Evolutionary conservation across 2,888 invertebrate genomes (phyloP).

Genomic region (Phaedon cochleariae): DNA sequence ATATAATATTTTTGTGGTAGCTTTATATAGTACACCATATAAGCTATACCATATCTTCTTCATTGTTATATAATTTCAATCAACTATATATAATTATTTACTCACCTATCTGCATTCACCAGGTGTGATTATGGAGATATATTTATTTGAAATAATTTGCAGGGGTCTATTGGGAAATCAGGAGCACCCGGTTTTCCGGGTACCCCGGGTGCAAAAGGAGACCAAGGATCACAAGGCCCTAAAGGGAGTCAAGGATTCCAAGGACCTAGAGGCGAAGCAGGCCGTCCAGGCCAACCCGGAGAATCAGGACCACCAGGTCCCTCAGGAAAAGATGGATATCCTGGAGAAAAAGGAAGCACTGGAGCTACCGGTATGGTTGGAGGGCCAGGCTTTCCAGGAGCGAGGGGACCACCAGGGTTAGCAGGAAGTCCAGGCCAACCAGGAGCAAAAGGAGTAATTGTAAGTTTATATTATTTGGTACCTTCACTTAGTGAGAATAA

Average conservation of each 20-base stretch:
- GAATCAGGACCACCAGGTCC: slow-evolving; percentile 78
- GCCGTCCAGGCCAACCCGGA: slow-evolving; percentile 79
- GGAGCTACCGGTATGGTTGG: slow-evolving; percentile 79
- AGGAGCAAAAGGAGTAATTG: slow-evolving; percentile 79
- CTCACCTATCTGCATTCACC: no score
- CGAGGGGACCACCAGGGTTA: slow-evolving; percentile 79
- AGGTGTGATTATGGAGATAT: no score
- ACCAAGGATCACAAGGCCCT: slow-evolving; percentile 76
- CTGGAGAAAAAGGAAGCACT: slow-evolving; percentile 81
- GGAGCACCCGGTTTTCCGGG: slow-evolving; percentile 89
- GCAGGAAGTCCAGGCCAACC: slow-evolving; percentile 77
- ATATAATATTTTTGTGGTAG: no score
- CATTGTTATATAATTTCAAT: no score
- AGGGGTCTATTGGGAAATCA: slow-evolving; percentile 83
- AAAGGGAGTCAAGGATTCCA: slow-evolving; percentile 85
- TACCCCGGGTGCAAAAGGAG: slow-evolving; percentile 81
- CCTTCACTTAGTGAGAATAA: no score
- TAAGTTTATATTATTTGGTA: slow-evolving; percentile 61
- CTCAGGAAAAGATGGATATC: slow-evolving; percentile 81
- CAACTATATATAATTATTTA: no score
- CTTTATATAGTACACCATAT: no score
- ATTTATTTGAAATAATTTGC: slow-evolving; percentile 43
- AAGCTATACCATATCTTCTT: no score
- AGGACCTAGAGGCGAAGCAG: slow-evolving; percentile 81
- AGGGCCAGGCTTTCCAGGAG: slow-evolving; percentile 84